phyloP scores from a whole-genome alignment of 2,113 vertebrate genomes.

The Myxocyprinus asiaticus region DNA sequence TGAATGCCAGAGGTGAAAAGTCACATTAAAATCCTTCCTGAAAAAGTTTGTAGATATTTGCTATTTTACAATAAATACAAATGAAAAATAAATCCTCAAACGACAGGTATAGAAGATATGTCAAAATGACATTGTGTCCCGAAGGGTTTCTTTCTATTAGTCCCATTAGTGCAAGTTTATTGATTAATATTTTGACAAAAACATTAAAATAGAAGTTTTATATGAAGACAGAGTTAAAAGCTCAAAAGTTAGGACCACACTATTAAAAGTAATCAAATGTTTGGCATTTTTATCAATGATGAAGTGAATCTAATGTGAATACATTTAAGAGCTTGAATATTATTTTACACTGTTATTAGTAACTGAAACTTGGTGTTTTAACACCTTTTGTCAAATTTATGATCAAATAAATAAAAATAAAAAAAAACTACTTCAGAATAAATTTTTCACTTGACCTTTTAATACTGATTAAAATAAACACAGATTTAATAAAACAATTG shows the following conservation, averaged over 20 bases:
- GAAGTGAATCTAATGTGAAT: neutral
- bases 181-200: slow-evolving; percentile 50
- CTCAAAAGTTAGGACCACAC: neutral
- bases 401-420: neutral
- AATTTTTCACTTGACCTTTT: neutral
- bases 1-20: slow-evolving; percentile 56
- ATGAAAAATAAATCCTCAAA: slow-evolving; percentile 52
- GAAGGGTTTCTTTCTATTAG: slow-evolving; percentile 60
- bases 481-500: neutral
- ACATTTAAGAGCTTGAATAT: neutral
- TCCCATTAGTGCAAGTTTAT: slow-evolving; percentile 73
- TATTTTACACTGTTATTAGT: neutral
- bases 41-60: slow-evolving; percentile 67
- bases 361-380: too few species aligned
- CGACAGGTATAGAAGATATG: slow-evolving; percentile 62
- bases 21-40: slow-evolving; percentile 58
- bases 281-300: neutral
- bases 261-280: neutral
- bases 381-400: neutral
- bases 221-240: neutral
- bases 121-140: slow-evolving; percentile 64
- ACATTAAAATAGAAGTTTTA: slow-evolving; percentile 8
- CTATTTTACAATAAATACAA: slow-evolving; percentile 77
- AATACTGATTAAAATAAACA: neutral
- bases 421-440: too few species aligned